Evolutionary conservation across 2,113 vertebrate species (phyloP).

Genomic region (Cettia cetti): DNA sequence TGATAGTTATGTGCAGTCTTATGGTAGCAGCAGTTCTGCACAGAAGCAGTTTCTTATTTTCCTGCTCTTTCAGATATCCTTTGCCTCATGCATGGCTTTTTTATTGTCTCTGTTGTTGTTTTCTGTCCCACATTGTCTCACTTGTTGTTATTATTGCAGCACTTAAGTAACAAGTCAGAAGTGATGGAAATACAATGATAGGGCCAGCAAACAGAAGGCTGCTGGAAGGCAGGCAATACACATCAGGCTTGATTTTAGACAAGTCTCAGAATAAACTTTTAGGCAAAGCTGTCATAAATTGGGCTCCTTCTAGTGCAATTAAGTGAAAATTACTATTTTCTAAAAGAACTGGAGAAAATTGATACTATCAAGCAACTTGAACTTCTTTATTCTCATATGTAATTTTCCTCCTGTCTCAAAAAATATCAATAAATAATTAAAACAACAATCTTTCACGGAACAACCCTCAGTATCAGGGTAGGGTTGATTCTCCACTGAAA

Average conservation of each 20-base stretch:
- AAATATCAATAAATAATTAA: background rate
- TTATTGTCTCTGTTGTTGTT: background rate
- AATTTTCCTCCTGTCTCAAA: background rate
- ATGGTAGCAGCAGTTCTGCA: background rate
- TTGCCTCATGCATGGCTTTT: background rate
- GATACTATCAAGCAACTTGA: background rate
- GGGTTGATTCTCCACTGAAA: background rate
- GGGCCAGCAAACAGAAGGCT: background rate
- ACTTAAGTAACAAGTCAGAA: background rate
- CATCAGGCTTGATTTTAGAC: background rate
- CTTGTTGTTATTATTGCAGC: background rate
- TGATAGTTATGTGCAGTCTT: background rate
- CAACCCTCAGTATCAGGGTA: background rate
- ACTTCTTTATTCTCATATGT: background rate
- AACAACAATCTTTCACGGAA: background rate
- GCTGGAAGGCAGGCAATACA: fast-evolving
- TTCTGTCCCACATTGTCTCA: background rate
- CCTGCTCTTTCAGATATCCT: background rate
- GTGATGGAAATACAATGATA: background rate
- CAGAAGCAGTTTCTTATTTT: background rate
- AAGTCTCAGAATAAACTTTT: background rate
- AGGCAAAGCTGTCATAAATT: background rate
- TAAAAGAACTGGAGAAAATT: background rate
- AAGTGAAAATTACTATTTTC: background rate
- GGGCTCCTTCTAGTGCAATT: background rate